A percentile compares a stretch with the other conserved stretches of the same genome.
phyloP scores from a whole-genome alignment of 1,140 invertebrate species.

The Bombus waltoni region DNA sequence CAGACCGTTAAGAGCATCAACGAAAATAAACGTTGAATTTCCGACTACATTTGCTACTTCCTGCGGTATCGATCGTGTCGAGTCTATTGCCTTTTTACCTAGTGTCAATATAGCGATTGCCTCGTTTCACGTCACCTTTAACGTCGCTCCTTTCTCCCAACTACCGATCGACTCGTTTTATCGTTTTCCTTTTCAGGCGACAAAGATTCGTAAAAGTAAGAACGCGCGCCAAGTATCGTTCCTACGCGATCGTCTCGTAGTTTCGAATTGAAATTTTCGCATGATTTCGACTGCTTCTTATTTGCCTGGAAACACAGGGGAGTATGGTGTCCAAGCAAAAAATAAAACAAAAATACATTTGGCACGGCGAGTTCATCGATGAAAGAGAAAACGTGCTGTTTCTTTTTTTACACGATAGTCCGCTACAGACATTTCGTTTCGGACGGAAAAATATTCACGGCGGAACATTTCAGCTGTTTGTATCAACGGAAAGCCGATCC shows the following conservation, averaged over 20 bases:
- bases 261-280: not conserved
- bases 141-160: not conserved
- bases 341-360: not conserved
- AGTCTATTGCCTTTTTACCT: constrained; percentile 8
- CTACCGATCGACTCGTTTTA: not conserved
- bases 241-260: no score
- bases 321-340: not conserved
- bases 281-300: not conserved
- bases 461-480: not conserved
- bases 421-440: not conserved
- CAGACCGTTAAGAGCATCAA: not conserved
- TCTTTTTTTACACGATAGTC: not conserved
- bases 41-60: constrained; percentile 20
- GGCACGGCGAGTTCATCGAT: not conserved
- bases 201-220: not conserved
- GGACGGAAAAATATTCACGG: not conserved
- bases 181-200: not conserved
- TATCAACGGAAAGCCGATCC: not conserved
- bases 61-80: not conserved
- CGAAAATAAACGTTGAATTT: constrained; percentile 5
- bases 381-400: not conserved
- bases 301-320: no score
- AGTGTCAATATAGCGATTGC: not conserved
- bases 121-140: constrained; percentile 16
- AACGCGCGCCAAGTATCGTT: not conserved